phyloP scores from a whole-genome alignment of 2,113 vertebrate genomes.

The Alligator sinensis region DNA sequence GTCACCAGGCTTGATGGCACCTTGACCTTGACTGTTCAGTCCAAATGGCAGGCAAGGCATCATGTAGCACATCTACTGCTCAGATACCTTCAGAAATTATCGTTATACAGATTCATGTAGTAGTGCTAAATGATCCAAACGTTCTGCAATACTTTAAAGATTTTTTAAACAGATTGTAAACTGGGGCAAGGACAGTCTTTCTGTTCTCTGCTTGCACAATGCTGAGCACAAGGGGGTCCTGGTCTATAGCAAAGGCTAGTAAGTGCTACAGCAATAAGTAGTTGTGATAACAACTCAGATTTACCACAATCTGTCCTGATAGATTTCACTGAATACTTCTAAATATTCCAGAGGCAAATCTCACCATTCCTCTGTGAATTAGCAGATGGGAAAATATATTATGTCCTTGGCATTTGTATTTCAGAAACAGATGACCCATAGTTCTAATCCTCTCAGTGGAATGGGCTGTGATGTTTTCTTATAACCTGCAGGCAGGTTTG shows the following conservation, averaged over 20 bases:
- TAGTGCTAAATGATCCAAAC: not conserved
- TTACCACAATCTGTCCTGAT: not conserved
- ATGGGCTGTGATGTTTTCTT: not conserved
- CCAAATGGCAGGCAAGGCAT: not conserved
- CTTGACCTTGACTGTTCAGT: too few species aligned
- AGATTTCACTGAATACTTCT: not conserved
- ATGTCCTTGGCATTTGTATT: not conserved
- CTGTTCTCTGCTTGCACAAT: not conserved
- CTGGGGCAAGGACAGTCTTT: not conserved
- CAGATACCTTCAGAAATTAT: not conserved
- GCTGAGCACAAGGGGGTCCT: not conserved
- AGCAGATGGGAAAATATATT: not conserved
- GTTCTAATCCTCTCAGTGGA: not conserved
- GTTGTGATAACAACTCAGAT: not conserved
- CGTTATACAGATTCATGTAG: not conserved
- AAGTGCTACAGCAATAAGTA: not conserved
- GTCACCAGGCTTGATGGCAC: too few species aligned
- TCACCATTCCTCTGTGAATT: not conserved
- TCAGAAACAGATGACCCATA: not conserved
- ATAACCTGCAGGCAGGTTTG: not conserved
- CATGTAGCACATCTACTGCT: not conserved
- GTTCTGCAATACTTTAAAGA: not conserved
- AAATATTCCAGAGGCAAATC: not conserved
- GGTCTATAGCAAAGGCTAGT: not conserved
- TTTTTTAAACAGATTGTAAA: accelerated